Percentiles rank a stretch among this genome's conserved stretches.
phyloP scores from a whole-genome alignment of 2,113 vertebrate genomes.

The Psittacara wagleri region DNA sequence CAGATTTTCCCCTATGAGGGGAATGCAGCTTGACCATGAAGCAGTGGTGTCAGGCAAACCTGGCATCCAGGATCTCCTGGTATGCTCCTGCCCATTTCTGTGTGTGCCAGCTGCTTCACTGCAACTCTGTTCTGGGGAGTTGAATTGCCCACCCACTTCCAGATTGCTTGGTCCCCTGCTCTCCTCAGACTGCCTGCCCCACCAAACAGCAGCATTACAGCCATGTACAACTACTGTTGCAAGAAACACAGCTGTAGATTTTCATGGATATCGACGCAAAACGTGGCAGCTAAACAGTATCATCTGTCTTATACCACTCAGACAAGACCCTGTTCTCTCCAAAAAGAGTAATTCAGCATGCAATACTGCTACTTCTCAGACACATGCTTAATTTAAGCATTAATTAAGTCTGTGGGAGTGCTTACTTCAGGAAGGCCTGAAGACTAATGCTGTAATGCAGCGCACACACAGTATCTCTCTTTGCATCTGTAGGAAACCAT shows the following conservation, averaged over 20 bases:
- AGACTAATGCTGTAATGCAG: background rate
- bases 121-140: background rate
- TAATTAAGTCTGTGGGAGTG: background rate
- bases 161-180: background rate
- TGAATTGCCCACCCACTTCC: background rate
- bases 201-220: background rate
- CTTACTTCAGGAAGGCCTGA: background rate
- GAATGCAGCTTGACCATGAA: accelerated
- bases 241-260: background rate
- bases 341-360: background rate
- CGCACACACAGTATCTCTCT: background rate
- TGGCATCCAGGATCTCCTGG: background rate
- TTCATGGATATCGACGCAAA: background rate
- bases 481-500: background rate
- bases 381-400: background rate
- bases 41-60: no score
- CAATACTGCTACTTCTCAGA: background rate
- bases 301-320: background rate
- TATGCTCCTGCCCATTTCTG: background rate
- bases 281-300: background rate
- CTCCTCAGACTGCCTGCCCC: accelerated
- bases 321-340: background rate
- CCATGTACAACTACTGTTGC: background rate
- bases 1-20: background rate
- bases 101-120: background rate